Evolutionary conservation across 2,113 vertebrate genomes (phyloP).

Genomic region (Amphilophus citrinellus): DNA sequence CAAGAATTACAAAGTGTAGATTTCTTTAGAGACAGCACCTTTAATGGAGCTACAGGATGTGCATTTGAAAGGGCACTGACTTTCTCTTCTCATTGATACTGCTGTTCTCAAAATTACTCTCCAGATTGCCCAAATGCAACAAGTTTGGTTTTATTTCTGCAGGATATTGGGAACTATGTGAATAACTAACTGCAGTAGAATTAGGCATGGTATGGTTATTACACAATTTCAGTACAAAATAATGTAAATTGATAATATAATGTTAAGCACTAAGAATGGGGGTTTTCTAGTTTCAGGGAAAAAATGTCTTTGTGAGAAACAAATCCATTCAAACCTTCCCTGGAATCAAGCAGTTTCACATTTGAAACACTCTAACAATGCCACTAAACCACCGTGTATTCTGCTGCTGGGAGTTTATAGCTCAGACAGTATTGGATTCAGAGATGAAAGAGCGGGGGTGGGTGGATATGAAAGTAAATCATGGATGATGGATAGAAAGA

Average conservation of each 20-base stretch:
- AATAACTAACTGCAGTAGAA: background rate
- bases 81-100: background rate
- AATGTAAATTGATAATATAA: background rate
- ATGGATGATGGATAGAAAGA: conserved; percentile 49
- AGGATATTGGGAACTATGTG: background rate
- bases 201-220: background rate
- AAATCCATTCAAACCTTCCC: conserved; percentile 37
- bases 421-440: conserved; percentile 54
- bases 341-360: conserved; percentile 50
- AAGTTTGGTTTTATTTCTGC: background rate
- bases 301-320: conserved; percentile 34
- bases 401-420: conserved; percentile 58
- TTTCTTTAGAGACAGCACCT: background rate
- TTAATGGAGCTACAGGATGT: background rate
- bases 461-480: conserved; percentile 58
- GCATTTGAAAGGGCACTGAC: background rate
- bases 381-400: conserved; percentile 57
- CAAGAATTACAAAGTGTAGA: background rate
- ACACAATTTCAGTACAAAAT: background rate
- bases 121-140: background rate
- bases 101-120: background rate
- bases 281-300: conserved; percentile 11
- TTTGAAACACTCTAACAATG: conserved; percentile 59
- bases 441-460: conserved; percentile 58
- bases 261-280: background rate